Base-by-base conservation (phyloP, 2,888 invertebrate genomes). In the Yponomeuta malinellus region DNA sequence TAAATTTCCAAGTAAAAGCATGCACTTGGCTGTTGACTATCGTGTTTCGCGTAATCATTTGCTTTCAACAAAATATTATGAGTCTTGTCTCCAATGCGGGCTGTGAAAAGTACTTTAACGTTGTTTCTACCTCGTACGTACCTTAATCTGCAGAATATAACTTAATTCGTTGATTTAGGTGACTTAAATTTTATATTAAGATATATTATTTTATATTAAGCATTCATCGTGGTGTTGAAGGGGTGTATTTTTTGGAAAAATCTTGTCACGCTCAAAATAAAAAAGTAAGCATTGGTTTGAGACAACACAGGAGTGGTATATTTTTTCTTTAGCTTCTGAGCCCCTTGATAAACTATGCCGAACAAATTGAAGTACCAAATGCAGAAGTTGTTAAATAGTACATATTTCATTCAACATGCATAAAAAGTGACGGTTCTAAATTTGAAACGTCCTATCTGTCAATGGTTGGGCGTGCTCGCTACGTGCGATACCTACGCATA, bases 361-460 rank as follows among this genome's bases (percentile, higher is more conserved):
- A 48, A 70, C 33, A 37, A 33, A 31, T 10, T 29, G 52, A 31
- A 9, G 71, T 52, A 64, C 23, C 15, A 10, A 72, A 80, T 79
- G 43, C 77, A 79, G 81, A 83, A 85, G 5, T 87, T 82, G 84
- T 83, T 83, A 84, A 82, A 78, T 83, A 79, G 43, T 43, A 43
- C 43, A 90, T 90, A 87, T 86, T 88, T 90, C 89, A 90, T 89
- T 84, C 81, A 76, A 81, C 79, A 83, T 80, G 85, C 89, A 89
- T 89, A 89, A 90, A 90, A 86, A 84, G 88, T 84, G 82, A 79
- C 76, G 76, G 78, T 84, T 89, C 91, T 90, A 90, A 85, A 88
- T 88, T 85, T 90, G 89, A 88, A 86, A 81, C 81, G 82, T 85
- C 89, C 88, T 89, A 91, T 91, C 90, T 90, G 90, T 91, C 91